Evolutionary conservation across 1,140 invertebrate genomes (phyloP).

Genomic region (Drosophila sturtevanti): DNA sequence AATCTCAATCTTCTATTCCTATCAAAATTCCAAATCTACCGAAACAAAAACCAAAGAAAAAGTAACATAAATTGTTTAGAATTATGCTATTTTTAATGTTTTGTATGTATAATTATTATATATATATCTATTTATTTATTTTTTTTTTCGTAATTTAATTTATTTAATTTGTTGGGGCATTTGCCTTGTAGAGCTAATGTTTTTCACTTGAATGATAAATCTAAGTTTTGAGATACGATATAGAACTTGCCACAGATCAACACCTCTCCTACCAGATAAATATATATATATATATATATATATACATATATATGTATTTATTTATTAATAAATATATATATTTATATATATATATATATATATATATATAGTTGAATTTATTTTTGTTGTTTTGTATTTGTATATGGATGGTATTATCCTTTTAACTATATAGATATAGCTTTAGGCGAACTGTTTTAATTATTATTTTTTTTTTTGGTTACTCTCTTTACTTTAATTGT

Average conservation of each 20-base stretch:
- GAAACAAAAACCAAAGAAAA: conserved; percentile 27
- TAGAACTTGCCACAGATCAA: conserved; percentile 78
- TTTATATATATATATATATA: conserved; percentile 39
- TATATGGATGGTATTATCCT: conserved; percentile 48
- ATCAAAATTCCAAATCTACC: conserved; percentile 10
- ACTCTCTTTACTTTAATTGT: conserved; percentile 35
- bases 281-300: conserved; percentile 33
- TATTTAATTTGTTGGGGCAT: conserved; percentile 56
- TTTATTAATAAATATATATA: conserved; percentile 1
- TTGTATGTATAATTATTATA: conserved; percentile 60
- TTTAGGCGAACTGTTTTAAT: conserved; percentile 31
- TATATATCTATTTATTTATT: conserved; percentile 26
- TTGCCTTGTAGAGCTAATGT: conserved; percentile 22
- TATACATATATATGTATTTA: conserved; percentile 34
- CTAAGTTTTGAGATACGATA: conserved; percentile 47
- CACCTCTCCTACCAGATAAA: conserved; percentile 77
- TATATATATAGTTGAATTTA: conserved; percentile 50
- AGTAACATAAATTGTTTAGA: conserved; percentile 25
- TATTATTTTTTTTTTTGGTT: background rate
- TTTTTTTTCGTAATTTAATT: conserved; percentile 38
- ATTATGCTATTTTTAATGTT: conserved; percentile 38
- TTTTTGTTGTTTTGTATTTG: conserved; percentile 66
- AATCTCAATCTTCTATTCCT: conserved; percentile 14
- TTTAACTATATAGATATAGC: conserved; percentile 39
- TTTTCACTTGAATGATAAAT: conserved; percentile 58